Conservation (phyloP, 1,140 invertebrate genomes). For the Planococcus citri region DNA sequence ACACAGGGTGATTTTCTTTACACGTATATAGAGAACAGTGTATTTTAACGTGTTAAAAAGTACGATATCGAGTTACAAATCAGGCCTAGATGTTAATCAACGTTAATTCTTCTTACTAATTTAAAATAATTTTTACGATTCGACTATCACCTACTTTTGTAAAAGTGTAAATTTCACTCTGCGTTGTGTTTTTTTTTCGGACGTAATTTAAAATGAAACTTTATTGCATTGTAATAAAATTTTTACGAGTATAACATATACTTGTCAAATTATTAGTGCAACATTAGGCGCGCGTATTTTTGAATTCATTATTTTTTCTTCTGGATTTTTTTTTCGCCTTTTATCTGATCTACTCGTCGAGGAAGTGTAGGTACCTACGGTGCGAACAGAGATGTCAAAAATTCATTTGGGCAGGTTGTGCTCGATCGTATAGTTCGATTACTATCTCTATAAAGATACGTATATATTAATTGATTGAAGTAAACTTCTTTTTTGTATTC, state of each 20-base stretch:
- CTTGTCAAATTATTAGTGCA: not conserved
- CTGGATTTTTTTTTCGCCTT: not conserved
- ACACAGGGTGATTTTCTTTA: no score
- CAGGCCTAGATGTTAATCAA: slow-evolving; percentile 6
- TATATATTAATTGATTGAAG: not conserved
- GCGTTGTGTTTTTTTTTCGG: not conserved
- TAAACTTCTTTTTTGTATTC: not conserved
- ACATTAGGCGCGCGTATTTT: not conserved
- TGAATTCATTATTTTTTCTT: slow-evolving; percentile 3
- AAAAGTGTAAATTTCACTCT: not conserved
- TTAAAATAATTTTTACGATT: not conserved
- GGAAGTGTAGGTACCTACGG: not conserved
- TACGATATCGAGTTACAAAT: not conserved
- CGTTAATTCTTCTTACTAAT: slow-evolving; percentile 1
- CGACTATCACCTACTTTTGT: not conserved
- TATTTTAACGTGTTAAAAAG: not conserved
- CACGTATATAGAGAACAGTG: no score
- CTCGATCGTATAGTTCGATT: not conserved
- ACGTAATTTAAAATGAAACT: not conserved
- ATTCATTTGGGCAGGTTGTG: not conserved
- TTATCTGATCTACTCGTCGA: not conserved
- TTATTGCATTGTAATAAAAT: slow-evolving; percentile 3
- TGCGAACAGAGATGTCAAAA: not conserved
- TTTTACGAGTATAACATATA: not conserved
- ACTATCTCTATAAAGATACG: no score